Evolutionary conservation across 2,113 vertebrate genomes (phyloP), one percentile per base, ranked within the genome.

Genomic region (Plectropomus leopardus): DNA sequence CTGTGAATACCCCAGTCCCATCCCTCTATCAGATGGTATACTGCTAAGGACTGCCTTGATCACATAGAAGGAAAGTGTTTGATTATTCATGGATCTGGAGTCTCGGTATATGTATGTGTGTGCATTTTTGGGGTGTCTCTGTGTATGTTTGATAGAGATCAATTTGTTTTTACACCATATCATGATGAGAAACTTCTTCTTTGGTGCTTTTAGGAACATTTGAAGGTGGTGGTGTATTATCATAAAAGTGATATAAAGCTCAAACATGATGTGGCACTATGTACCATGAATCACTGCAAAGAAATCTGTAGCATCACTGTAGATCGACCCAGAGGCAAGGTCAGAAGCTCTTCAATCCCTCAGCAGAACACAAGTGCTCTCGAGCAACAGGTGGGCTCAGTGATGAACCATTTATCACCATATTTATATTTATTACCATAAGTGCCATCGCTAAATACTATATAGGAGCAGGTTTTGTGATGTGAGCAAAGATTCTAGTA

Each of bases 1-100:
- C 53, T 59, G 69, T 55, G 53, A 64, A 86, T 65, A 77, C 74
- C 58, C 58, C 51, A 82, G 74, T 70, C 40, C 54, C 78, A 47
- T 55, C 66, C 50, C 47, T 26, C 10, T 55, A 60, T 55, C 51
- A 40, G n/a, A 77, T 55, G 11, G 75, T 71, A 60, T 47, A 45
- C 24, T 36, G 48, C 54, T 51, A 24, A 28, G 15, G 53, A 59
- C 42, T 64, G 34, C 34, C 48, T 47, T 78, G 50, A 78, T 75
- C 45, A 78, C 64, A 74, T 28, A 45, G 51, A 36, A 53, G 7
- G 16, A 78, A n/a, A 23, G 50, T 1, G 1, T 73, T 47, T 74
- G 74, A 68, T 60, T 70, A 73, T 70, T 53, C 26, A 69, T 63
- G 16, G 21, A 0, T 64, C 24, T 40, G 4, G 21, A 40, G 10